Percentiles rank a stretch among this genome's conserved stretches.
Conservation (phyloP, 2,888 invertebrate species). For the Rhyacophila evoluta region DNA sequence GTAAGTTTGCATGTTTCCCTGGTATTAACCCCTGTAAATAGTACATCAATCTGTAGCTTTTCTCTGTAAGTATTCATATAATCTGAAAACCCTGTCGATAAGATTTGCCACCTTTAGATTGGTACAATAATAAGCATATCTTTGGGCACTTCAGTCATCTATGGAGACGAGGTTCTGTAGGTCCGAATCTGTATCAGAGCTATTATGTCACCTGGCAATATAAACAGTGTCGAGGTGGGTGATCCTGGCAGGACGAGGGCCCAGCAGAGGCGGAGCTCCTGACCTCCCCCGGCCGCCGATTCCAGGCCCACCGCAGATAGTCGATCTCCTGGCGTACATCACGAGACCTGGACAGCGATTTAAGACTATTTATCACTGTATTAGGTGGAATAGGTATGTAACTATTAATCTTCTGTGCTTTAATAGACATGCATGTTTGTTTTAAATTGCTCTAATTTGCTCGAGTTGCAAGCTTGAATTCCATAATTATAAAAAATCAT, state of each 20-base stretch:
- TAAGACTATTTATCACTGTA: too few relatives aligned
- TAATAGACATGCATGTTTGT: too few relatives aligned
- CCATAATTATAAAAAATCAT: too few relatives aligned
- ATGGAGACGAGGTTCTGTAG: slow-evolving; percentile 67
- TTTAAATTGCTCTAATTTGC: too few relatives aligned
- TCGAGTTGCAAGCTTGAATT: too few relatives aligned
- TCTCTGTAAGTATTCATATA: background rate
- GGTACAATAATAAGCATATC: background rate
- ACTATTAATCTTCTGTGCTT: too few relatives aligned
- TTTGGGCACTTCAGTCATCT: slow-evolving; percentile 57
- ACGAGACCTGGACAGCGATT: slow-evolving; percentile 67
- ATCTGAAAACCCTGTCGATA: background rate
- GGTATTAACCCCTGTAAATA: too few relatives aligned
- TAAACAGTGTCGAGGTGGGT: slow-evolving; percentile 72
- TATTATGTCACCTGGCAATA: slow-evolving; percentile 72
- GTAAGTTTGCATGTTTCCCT: too few relatives aligned
- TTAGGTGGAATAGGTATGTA: too few relatives aligned
- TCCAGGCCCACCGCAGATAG: slow-evolving; percentile 67
- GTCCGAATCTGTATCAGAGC: slow-evolving; percentile 69
- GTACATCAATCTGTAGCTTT: background rate
- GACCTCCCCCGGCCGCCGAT: slow-evolving; percentile 62
- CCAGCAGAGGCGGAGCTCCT: slow-evolving; percentile 67
- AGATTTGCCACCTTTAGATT: background rate
- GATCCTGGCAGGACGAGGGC: slow-evolving; percentile 61
- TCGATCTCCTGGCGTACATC: slow-evolving; percentile 67